Conservation (phyloP, 2,797 vertebrate genomes). For the Cetoscarus ocellatus region DNA sequence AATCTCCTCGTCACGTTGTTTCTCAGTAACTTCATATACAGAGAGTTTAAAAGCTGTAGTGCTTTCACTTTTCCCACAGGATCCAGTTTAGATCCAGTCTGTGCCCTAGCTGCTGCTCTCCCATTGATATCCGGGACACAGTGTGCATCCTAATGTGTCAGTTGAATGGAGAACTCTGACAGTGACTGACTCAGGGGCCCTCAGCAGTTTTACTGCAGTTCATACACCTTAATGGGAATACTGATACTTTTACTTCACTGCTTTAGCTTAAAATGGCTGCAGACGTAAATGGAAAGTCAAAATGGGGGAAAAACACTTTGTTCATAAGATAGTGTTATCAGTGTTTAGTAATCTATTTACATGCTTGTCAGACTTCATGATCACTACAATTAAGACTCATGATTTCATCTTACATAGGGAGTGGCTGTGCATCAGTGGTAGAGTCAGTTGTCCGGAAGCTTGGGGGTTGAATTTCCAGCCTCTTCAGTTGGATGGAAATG, state of each 20-base stretch:
- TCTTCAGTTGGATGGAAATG: no score
- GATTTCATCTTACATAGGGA: no score
- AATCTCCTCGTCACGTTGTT: slow-evolving; percentile 21
- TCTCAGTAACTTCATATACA: slow-evolving; percentile 17
- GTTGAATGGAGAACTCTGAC: slow-evolving; percentile 49
- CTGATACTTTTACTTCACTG: background rate
- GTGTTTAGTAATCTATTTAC: background rate
- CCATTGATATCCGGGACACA: slow-evolving; percentile 51
- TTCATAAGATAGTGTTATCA: background rate
- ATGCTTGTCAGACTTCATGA: background rate
- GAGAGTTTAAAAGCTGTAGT: slow-evolving; percentile 16
- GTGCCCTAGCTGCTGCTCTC: slow-evolving; percentile 20
- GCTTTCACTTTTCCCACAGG: slow-evolving; percentile 31
- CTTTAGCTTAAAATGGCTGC: background rate
- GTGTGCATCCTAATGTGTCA: slow-evolving; percentile 60
- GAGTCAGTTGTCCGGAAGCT: no score
- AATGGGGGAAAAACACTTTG: no score
- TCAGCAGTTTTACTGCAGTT: slow-evolving; percentile 24
- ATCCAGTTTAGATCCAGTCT: slow-evolving; percentile 32
- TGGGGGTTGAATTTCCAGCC: no score
- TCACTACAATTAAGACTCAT: background rate
- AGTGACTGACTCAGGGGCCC: slow-evolving; percentile 26
- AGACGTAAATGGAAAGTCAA: background rate
- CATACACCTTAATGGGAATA: slow-evolving; percentile 19
- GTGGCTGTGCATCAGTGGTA: no score